Conservation (phyloP, 2,888 invertebrate genomes). For the Lasioglossum morio region DNA sequence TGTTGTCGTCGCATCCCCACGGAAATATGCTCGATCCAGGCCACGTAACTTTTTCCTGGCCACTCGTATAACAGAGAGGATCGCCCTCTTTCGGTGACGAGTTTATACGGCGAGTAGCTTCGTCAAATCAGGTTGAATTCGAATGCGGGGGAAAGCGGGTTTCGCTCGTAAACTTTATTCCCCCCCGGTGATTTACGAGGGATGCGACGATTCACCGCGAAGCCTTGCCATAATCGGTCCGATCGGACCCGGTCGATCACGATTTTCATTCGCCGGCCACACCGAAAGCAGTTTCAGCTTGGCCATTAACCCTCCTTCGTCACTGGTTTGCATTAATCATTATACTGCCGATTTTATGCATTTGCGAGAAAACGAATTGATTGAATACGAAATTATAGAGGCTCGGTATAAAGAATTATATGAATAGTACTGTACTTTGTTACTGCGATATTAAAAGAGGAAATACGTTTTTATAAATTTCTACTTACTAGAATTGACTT, state of each 20-base stretch:
- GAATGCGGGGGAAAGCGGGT: constrained; percentile 1
- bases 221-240: constrained; percentile 25
- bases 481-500: too few relatives aligned
- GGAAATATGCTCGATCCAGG: constrained; percentile 17
- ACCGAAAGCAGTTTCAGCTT: not conserved
- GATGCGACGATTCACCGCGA: constrained; percentile 32
- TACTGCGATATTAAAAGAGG: too few relatives aligned
- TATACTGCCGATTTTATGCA: too few relatives aligned
- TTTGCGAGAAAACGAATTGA: too few relatives aligned
- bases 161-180: constrained; percentile 43
- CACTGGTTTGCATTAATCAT: not conserved
- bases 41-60: not conserved
- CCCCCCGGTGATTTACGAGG: constrained; percentile 33
- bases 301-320: not conserved
- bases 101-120: not conserved
- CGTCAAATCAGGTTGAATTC: constrained; percentile 23
- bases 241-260: constrained; percentile 12
- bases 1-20: constrained; percentile 40
- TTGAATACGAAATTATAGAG: not conserved
- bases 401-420: too few relatives aligned
- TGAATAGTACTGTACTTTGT: too few relatives aligned
- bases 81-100: not conserved
- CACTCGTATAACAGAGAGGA: not conserved
- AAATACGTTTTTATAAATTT: too few relatives aligned
- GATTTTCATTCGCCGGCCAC: not conserved